phyloP scores from a whole-genome alignment of 2,888 invertebrate species.

The Monoplex corrugatus region DNA sequence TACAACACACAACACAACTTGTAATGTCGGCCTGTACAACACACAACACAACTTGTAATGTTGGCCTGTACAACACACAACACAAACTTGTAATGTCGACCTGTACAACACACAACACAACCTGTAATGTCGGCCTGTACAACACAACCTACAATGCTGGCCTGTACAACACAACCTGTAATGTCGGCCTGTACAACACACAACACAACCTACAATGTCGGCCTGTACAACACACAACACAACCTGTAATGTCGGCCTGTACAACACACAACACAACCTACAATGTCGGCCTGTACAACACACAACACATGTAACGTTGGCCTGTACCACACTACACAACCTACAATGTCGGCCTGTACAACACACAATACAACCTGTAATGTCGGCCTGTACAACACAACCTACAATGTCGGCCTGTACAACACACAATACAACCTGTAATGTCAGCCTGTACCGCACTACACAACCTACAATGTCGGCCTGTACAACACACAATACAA shows the following conservation, averaged over 20 bases:
- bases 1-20: no score
- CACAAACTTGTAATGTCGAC: background rate
- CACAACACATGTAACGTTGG: no score
- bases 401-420: background rate
- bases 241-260: no score
- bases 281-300: no score
- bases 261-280: no score
- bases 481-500: background rate
- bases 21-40: no score
- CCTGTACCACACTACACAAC: background rate
- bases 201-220: no score
- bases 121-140: conserved; percentile 3
- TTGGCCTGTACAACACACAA: background rate
- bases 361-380: background rate
- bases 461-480: background rate
- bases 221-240: no score
- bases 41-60: no score
- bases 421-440: background rate
- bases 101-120: no score
- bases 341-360: conserved; percentile 4
- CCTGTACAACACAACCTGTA: background rate
- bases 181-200: background rate
- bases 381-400: background rate
- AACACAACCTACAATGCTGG: background rate
- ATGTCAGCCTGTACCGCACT: background rate